phyloP scores from a whole-genome alignment of 1,140 invertebrate genomes.

The Aphelinus certus region DNA sequence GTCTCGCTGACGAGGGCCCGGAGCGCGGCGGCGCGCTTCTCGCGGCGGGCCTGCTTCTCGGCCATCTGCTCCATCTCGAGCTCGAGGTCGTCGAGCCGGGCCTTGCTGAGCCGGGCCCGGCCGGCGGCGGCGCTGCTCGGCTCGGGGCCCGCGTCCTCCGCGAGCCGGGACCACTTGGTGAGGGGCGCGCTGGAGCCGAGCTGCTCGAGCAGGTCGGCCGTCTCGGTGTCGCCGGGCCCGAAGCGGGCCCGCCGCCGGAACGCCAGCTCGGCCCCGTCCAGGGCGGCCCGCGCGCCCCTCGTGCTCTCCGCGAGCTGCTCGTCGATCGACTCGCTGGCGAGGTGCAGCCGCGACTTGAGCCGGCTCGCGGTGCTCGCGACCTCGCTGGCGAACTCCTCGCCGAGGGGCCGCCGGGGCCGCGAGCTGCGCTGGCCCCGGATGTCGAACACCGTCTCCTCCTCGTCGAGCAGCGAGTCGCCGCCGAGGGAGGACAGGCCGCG shows the following conservation, averaged over 20 bases:
- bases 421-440: constrained; percentile 59
- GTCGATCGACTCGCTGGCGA: background rate
- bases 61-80: constrained; percentile 65
- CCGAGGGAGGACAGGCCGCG: constrained; percentile 37
- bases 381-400: constrained; percentile 58
- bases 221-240: constrained; percentile 63
- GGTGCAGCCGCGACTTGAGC: constrained; percentile 50
- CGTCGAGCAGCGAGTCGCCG: constrained; percentile 45
- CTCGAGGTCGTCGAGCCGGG: constrained; percentile 63
- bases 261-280: constrained; percentile 52
- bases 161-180: constrained; percentile 58
- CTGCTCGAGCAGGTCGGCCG: constrained; percentile 41
- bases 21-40: constrained; percentile 59
- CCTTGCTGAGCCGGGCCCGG: constrained; percentile 60
- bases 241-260: constrained; percentile 53
- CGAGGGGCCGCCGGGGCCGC: constrained; percentile 44
- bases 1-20: constrained; percentile 61
- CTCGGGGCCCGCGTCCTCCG: constrained; percentile 44
- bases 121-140: constrained; percentile 50
- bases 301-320: constrained; percentile 16
- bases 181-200: constrained; percentile 19
- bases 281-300: constrained; percentile 37
- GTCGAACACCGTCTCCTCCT: constrained; percentile 62
- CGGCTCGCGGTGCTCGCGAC: constrained; percentile 54
- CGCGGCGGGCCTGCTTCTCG: constrained; percentile 62